Base-by-base conservation (phyloP, 92 coral and sea anemone genomes). In the Ricordea florida region DNA sequence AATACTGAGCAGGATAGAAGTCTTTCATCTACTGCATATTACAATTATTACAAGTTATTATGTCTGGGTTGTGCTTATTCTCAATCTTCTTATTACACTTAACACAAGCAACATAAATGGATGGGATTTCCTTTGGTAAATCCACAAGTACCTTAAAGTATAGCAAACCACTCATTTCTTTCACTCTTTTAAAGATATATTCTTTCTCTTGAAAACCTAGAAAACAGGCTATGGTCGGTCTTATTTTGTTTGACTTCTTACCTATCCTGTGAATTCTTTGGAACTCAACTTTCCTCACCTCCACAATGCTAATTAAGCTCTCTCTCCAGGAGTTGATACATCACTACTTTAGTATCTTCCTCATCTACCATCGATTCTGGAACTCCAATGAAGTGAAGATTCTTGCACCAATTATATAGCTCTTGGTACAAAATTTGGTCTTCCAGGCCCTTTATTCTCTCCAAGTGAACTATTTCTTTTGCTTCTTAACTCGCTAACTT, bases 51-150 rank as follows among this genome's bases (percentile, higher is more conserved):
- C n/a, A n/a, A n/a, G n/a, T n/a, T n/a, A n/a, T n/a, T n/a, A n/a
- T n/a, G n/a, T n/a, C n/a, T n/a, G n/a, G n/a, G n/a, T n/a, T n/a
- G n/a, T n/a, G n/a, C n/a, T n/a, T n/a, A n/a, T n/a, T n/a, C n/a
- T n/a, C n/a, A n/a, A n/a, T n/a, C n/a, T n/a, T n/a, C n/a, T n/a
- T n/a, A n/a, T n/a, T n/a, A n/a, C n/a, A n/a, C n/a, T n/a, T n/a
- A n/a, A n/a, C n/a, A n/a, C n/a, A n/a, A n/a, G n/a, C n/a, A n/a
- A n/a, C n/a, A n/a, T n/a, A n/a, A n/a, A n/a, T n/a, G n/a, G n/a
- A n/a, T n/a, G n/a, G n/a, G 61, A 53, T 53, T 53, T 53, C 61
- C 61, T 53, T 53, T 26, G 36, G 61, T 53, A 53, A 53, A 53
- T 53, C 37, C 61, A 28, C 36, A 22, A 26, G 61, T 38, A 53